Percentiles rank a stretch among this genome's conserved stretches.
These are phyloP conservation scores for Glareola pratincola DNA, from an alignment of 2,113 vertebrate species.

Conservation along the genomic window DNA sequence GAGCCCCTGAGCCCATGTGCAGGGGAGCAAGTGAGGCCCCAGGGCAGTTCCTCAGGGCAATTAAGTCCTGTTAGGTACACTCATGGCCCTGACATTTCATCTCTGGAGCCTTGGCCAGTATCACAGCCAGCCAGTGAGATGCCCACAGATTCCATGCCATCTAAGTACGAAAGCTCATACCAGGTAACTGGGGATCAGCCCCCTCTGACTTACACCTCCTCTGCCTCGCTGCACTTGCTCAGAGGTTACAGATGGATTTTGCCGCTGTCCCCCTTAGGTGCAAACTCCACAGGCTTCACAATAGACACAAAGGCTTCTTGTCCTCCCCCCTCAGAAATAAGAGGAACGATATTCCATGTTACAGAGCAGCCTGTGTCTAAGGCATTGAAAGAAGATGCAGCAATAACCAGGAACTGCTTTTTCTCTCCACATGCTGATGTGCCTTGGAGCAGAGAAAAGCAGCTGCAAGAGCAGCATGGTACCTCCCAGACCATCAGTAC, in stretches of 20 bases:
- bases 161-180: background rate
- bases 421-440: background rate
- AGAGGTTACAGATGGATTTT: background rate
- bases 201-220: background rate
- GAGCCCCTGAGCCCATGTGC: background rate
- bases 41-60: background rate
- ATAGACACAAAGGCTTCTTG: background rate
- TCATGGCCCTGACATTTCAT: background rate
- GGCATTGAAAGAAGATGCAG: background rate
- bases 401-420: background rate
- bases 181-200: background rate
- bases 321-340: background rate
- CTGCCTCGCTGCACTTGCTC: background rate
- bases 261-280: background rate
- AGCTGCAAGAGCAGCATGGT: background rate
- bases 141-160: rapidly evolving
- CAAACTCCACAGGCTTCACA: background rate
- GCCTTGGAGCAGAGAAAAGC: slow-evolving; percentile 21
- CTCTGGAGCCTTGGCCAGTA: background rate
- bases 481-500: background rate
- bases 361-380: background rate
- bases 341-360: background rate
- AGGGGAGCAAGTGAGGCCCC: background rate
- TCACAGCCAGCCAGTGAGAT: background rate
- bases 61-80: background rate